Percentiles rank a stretch among this genome's conserved stretches.
These are phyloP conservation scores for Sinhomidia bicolor DNA, from an alignment of 2,888 invertebrate genomes.

Conservation along the genomic window DNA sequence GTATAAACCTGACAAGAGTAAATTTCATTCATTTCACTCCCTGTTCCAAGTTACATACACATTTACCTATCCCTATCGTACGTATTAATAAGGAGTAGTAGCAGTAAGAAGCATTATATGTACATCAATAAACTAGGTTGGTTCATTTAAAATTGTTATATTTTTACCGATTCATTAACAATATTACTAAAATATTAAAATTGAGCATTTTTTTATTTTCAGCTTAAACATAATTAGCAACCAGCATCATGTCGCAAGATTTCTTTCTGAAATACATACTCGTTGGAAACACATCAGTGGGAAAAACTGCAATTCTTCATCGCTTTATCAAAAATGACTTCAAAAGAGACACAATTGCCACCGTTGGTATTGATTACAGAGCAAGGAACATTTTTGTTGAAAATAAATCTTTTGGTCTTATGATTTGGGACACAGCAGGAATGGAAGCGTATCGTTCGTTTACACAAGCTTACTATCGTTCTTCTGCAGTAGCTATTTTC, in stretches of 20 bases:
- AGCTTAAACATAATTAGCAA: neutral
- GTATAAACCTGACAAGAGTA: no score
- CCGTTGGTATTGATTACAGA: constrained; percentile 71
- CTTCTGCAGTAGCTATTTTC: constrained; percentile 65
- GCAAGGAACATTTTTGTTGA: constrained; percentile 60
- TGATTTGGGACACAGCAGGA: constrained; percentile 71
- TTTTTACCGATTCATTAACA: no score
- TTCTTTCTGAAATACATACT: constrained; percentile 70
- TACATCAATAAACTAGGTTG: no score
- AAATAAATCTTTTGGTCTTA: constrained; percentile 60
- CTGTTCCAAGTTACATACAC: no score
- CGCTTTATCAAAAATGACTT: constrained; percentile 65
- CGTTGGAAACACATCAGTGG: constrained; percentile 62
- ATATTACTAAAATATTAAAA: neutral
- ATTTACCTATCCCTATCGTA: no score
- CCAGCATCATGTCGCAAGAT: constrained; percentile 64
- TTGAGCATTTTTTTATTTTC: neutral
- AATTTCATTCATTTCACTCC: no score
- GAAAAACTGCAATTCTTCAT: constrained; percentile 65
- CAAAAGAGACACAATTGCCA: constrained; percentile 62
- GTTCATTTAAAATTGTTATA: no score
- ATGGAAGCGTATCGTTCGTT: constrained; percentile 67
- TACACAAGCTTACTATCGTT: constrained; percentile 66
- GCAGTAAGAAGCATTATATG: no score
- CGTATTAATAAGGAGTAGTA: no score